Evolutionary conservation across 2,797 vertebrate species (phyloP).

Genomic region (Lophius americanus): DNA sequence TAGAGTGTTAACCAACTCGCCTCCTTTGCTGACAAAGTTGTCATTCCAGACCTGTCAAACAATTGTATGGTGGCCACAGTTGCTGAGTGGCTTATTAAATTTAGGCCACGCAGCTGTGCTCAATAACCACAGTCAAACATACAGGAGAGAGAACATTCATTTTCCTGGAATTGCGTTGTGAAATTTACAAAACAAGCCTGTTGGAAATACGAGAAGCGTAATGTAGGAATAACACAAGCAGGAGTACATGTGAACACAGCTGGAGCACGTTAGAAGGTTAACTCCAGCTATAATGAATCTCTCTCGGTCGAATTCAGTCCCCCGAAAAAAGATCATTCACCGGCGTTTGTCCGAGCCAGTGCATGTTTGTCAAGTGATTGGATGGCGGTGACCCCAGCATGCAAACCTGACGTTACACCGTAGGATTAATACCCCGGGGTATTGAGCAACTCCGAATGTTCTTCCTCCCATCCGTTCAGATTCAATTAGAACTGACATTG

Average conservation of each 20-base stretch:
- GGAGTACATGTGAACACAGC: neutral
- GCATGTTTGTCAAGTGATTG: constrained; percentile 42
- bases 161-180: neutral
- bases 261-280: neutral
- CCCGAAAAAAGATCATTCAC: constrained; percentile 30
- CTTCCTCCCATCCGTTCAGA: constrained; percentile 44
- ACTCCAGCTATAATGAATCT: constrained; percentile 20
- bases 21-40: too few relatives aligned
- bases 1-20: too few relatives aligned
- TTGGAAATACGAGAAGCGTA: neutral
- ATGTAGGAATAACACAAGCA: neutral
- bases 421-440: constrained; percentile 40
- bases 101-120: neutral
- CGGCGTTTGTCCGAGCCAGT: constrained; percentile 22
- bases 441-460: constrained; percentile 57
- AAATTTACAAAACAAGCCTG: constrained; percentile 14
- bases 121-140: neutral
- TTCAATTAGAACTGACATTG: constrained; percentile 56
- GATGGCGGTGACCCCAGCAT: constrained; percentile 44
- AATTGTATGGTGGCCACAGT: too few relatives aligned
- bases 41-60: too few relatives aligned
- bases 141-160: neutral
- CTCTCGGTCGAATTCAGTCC: constrained; percentile 28
- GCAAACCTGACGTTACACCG: constrained; percentile 48
- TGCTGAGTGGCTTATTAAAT: too few relatives aligned